Conservation (phyloP, 2,888 invertebrate species). For the Cosmia pyralina region DNA sequence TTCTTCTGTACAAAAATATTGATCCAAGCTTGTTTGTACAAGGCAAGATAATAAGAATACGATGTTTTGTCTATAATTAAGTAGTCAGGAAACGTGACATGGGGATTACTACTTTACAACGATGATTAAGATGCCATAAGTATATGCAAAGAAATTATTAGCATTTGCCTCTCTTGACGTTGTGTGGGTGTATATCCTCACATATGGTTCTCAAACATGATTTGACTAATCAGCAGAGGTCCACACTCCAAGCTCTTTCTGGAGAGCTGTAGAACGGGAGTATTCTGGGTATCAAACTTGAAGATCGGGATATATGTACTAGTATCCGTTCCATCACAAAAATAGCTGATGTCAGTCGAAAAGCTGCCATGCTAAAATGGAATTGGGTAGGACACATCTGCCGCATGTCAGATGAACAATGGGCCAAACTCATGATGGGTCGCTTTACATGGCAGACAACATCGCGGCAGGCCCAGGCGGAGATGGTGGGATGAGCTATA, state of each 20-base stretch:
- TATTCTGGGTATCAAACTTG: no score
- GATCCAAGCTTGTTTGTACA: conserved; percentile 72
- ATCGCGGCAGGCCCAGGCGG: not conserved
- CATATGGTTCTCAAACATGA: no score
- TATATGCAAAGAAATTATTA: conserved; percentile 42
- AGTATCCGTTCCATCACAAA: not conserved
- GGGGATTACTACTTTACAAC: conserved; percentile 51
- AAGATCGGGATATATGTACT: not conserved
- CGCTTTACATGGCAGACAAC: not conserved
- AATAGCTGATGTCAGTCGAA: not conserved
- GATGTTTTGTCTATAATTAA: conserved; percentile 67
- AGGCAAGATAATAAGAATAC: conserved; percentile 64
- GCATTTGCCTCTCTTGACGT: conserved; percentile 15
- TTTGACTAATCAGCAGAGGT: no score
- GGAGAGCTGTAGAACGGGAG: no score
- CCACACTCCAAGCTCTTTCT: no score
- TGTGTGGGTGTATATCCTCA: not conserved
- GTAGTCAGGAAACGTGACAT: conserved; percentile 59
- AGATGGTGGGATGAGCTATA: not conserved
- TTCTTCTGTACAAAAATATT: conserved; percentile 72
- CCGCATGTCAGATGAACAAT: not conserved
- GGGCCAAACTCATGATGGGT: not conserved
- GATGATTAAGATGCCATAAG: conserved; percentile 26
- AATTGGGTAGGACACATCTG: not conserved
- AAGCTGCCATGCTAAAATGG: not conserved